Base-by-base conservation (phyloP, 1,140 invertebrate genomes). In the Hyles vespertilio region DNA sequence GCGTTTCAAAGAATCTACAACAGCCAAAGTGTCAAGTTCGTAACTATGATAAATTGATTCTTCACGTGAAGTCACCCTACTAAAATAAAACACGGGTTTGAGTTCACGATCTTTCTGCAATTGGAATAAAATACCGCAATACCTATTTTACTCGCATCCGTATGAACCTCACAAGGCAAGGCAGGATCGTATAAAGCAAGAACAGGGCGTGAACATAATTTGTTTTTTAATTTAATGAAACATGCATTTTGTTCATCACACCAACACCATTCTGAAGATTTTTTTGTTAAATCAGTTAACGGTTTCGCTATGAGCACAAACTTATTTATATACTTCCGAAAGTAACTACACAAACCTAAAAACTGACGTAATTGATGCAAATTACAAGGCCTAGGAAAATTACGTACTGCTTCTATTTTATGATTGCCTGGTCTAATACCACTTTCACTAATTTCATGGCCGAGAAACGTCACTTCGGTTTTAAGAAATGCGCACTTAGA, bases 1-100 rank as follows among this genome's bases (percentile, higher is more conserved):
- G 46, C 81, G 70, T 62, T 81, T 72, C 3, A 92, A 70, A 1
- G 84, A 83, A 65, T 81, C 77, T 3, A 91, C 72, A n/a, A 91
- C 70, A 3, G 88, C 87, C 2, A 91, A 56, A 9, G 76, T 79
- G 74, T 91, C 22, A 22, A 22, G 22, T 2, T 22, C 22, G 22
- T 22, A 22, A 22, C 22, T 22, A 22, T 22, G 22, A 57, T 88
- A 90, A 8, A 84, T 74, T 10, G 51, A 65, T 70, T 92, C 90
- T 33, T 66, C 63, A 32, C 57, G 59, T 53, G 12, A 44, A n/a
- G 70, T 73, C 11, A 70, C 61, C 3, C 68, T 34, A 46, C 68
- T 71, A 52, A 67, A 74, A 51, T 70, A 74, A 5, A 62, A 50
- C 0, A 72, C 57, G 5, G 63, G 68, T 4, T 54, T 51, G 4